A percentile compares a stretch with the other conserved stretches of the same genome.
Evolutionary conservation across 2,797 vertebrate species (phyloP).

Genomic region (Limnodromus scolopaceus): DNA sequence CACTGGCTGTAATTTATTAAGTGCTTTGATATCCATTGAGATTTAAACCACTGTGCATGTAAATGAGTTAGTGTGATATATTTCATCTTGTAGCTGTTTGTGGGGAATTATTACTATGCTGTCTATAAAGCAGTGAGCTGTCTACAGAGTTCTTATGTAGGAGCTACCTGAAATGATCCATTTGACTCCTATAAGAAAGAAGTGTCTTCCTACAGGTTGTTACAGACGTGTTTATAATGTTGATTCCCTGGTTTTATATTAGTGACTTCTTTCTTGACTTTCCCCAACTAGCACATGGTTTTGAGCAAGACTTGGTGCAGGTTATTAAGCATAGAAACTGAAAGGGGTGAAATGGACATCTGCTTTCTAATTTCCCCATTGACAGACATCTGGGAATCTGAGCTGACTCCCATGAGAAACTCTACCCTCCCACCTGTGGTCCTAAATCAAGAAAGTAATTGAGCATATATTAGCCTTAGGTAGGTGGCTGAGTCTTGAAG

Average conservation of each 20-base stretch:
- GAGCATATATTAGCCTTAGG: background rate
- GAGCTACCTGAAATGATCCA: background rate
- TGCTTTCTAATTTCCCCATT: background rate
- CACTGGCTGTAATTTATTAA: background rate
- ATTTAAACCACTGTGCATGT: background rate
- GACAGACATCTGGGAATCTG: background rate
- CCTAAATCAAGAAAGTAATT: background rate
- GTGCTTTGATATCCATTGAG: background rate
- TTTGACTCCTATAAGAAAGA: background rate
- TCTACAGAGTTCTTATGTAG: rapidly evolving
- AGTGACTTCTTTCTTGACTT: background rate
- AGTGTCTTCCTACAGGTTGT: background rate
- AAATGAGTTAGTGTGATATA: background rate
- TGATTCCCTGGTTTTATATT: background rate
- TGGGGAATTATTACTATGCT: background rate
- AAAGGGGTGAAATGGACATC: background rate
- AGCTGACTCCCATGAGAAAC: background rate
- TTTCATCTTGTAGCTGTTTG: background rate
- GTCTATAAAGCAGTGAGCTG: background rate
- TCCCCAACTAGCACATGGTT: background rate
- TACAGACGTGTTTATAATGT: background rate
- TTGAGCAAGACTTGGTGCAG: background rate
- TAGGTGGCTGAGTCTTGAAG: background rate
- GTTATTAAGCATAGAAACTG: background rate
- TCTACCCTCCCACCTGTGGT: background rate